phyloP scores from a whole-genome alignment of 1,140 invertebrate species.

The Calycopis cecrops region DNA sequence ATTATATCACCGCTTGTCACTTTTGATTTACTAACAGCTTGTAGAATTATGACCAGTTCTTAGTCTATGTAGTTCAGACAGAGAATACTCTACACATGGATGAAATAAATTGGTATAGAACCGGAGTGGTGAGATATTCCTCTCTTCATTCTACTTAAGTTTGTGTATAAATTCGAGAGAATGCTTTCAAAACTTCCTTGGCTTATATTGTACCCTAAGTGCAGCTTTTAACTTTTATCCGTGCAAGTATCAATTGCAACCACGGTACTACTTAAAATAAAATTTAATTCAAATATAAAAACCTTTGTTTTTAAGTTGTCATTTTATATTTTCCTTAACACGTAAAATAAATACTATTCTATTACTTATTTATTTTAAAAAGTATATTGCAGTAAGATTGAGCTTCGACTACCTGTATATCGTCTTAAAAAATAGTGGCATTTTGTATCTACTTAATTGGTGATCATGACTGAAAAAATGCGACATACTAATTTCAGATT shows the following conservation, averaged over 20 bases:
- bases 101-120: conserved; percentile 9
- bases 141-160: conserved; percentile 9
- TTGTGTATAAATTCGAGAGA: conserved; percentile 9
- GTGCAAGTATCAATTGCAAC: not conserved
- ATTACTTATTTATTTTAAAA: too few relatives aligned
- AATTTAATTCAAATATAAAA: not conserved
- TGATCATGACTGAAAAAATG: too few relatives aligned
- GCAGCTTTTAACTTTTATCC: conserved; percentile 1
- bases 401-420: too few relatives aligned
- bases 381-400: too few relatives aligned
- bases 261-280: not conserved
- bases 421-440: too few relatives aligned
- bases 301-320: not conserved
- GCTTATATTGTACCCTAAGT: conserved; percentile 1
- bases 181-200: conserved; percentile 1
- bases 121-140: not conserved
- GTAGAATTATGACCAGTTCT: not conserved
- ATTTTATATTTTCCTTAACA: not conserved
- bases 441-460: too few relatives aligned
- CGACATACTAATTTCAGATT: too few relatives aligned
- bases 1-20: too few relatives aligned
- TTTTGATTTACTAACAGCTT: too few relatives aligned
- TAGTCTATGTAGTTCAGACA: not conserved
- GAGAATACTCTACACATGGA: not conserved
- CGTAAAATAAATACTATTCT: too few relatives aligned